A percentile compares a stretch with the other conserved stretches of the same genome.
Conservation (phyloP, 1,140 invertebrate genomes). For the Tyrophagus putrescentiae region DNA sequence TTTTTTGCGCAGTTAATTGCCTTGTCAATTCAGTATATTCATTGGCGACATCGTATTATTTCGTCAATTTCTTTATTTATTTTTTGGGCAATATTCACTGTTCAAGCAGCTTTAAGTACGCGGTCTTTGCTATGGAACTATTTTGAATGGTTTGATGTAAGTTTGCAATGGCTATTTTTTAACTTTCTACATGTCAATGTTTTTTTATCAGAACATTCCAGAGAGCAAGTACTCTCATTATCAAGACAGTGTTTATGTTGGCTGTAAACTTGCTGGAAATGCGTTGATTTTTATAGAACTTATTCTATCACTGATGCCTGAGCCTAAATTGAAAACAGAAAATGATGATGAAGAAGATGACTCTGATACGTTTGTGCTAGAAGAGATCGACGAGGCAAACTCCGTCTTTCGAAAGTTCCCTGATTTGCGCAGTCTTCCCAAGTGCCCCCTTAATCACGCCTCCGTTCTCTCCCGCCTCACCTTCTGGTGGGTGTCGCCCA, state of each 20-base stretch:
- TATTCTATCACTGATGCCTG: neutral
- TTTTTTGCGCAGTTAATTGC: neutral
- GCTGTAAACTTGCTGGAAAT: neutral
- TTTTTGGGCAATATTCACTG: neutral
- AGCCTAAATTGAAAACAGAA: neutral
- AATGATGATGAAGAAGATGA: too few relatives aligned
- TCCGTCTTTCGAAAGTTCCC: neutral
- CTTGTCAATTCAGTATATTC: neutral
- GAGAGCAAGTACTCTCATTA: neutral
- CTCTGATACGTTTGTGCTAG: too few relatives aligned
- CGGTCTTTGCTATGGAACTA: neutral
- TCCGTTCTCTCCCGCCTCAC: conserved; percentile 73
- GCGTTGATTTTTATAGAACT: neutral
- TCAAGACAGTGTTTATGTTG: neutral
- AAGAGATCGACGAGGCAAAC: neutral
- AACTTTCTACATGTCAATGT: too few relatives aligned
- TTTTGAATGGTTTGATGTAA: neutral
- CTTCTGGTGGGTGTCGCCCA: conserved; percentile 76
- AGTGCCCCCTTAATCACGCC: conserved; percentile 32
- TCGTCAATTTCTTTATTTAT: neutral
- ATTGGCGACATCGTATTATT: neutral
- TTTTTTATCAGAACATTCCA: too few relatives aligned
- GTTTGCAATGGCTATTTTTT: too few relatives aligned
- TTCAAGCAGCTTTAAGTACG: neutral
- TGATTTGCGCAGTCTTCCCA: neutral